A percentile compares a stretch with the other conserved stretches of the same genome.
phyloP scores from a whole-genome alignment of 2,888 invertebrate genomes.

The Ferdinandea cuprea region DNA sequence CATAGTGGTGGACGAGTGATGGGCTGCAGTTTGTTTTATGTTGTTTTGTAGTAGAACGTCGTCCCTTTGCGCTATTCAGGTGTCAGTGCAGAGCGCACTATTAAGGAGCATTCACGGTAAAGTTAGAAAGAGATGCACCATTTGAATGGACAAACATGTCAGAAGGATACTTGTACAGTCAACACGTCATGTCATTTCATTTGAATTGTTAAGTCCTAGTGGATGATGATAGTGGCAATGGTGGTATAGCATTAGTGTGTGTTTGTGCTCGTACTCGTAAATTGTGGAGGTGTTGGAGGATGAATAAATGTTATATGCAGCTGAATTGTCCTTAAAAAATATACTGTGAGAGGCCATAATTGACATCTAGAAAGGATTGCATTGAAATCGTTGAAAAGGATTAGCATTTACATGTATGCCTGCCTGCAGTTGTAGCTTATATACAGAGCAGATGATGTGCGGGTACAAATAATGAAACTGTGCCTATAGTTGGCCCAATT shows the following conservation, averaged over 20 bases:
- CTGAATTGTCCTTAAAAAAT: slow-evolving; percentile 52
- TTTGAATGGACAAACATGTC: slow-evolving; percentile 65
- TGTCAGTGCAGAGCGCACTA: slow-evolving; percentile 32
- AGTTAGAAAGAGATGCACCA: neutral
- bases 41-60: slow-evolving; percentile 39
- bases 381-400: slow-evolving; percentile 32
- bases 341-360: slow-evolving; percentile 37
- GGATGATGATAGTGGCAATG: slow-evolving; percentile 13
- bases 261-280: neutral
- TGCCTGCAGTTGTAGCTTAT: too few species aligned
- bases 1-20: neutral
- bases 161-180: slow-evolving; percentile 56
- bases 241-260: slow-evolving; percentile 6
- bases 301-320: slow-evolving; percentile 34
- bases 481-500: slow-evolving; percentile 1
- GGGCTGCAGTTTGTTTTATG: slow-evolving; percentile 1
- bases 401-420: slow-evolving; percentile 44
- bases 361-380: slow-evolving; percentile 50
- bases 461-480: neutral
- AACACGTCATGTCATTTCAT: slow-evolving; percentile 62
- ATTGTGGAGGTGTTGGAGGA: slow-evolving; percentile 21
- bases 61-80: slow-evolving; percentile 31
- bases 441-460: neutral
- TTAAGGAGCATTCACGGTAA: slow-evolving; percentile 20
- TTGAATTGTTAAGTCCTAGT: slow-evolving; percentile 50